Base-by-base conservation (phyloP, 2,113 vertebrate genomes). In the Brienomyrus longianalis region DNA sequence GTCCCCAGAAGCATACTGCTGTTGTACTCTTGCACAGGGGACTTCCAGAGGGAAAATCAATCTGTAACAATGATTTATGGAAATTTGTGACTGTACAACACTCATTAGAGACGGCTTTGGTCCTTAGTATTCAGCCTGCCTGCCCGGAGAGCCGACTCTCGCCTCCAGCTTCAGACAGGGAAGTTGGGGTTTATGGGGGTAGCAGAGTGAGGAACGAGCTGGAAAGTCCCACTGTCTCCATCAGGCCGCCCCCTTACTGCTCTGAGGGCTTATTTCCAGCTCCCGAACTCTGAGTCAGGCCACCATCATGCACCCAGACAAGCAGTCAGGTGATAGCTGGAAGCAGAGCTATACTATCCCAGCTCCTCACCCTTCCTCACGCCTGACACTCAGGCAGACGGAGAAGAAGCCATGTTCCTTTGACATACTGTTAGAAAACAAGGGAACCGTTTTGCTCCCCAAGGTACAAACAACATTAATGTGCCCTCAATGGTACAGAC, bases 201-300 rank as follows among this genome's bases (percentile, higher is more conserved):
- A 50, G 85, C n/a, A 50, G 83, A 89, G 54, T 74, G 77, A 80
- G 51, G 62, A 66, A 39, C 74, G 90, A 91, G 90, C 91, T 95
- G 95, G 95, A 96, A 96, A 95, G 94, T 95, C 95, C 96, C 96
- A 74, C 5, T n/a, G 39, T 89, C 90, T 85, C 91, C 92, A 89
- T 89, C 88, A 21, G 17, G 91, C 92, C 92, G 90, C 92, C 92
- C 89, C 56, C 77, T 87, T 70, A 86, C 91, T 90, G 86, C 91
- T 91, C 62, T 59, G 86, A 52, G 45, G 80, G 70, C 84, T 84
- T 90, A 87, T 93, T 91, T 93, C 91, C 88, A 93, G 90, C 89
- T 27, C 62, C 84, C 48, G 35, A 74, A 23, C 15, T 6, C 59
- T 93, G 92, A 93, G 89, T 93, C 92, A 93, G 85, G 43, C 21